Percentiles rank a stretch among this genome's conserved stretches.
Evolutionary conservation across 2,797 vertebrate genomes (phyloP).

Genomic region (Pristis pectinata): DNA sequence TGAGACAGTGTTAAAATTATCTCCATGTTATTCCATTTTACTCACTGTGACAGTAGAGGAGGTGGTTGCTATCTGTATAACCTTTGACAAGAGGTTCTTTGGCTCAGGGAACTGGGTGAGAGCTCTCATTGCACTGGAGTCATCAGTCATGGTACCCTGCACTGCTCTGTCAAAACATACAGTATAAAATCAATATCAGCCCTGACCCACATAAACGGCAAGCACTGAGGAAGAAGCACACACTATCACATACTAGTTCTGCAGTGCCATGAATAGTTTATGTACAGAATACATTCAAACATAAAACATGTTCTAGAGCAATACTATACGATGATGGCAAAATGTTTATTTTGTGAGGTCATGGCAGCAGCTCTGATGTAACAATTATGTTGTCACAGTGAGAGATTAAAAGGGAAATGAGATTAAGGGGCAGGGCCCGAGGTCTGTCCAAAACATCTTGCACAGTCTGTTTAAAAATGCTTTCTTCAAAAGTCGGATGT

Average conservation of each 20-base stretch:
- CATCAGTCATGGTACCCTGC: conserved; percentile 56
- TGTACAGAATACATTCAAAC: background rate
- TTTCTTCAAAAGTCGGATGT: background rate
- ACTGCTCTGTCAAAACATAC: conserved; percentile 40
- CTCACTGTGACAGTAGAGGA: conserved; percentile 65
- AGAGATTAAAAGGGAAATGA: background rate
- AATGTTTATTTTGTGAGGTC: conserved; percentile 21
- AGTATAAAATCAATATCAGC: background rate
- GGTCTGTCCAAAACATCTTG: background rate
- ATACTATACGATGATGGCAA: background rate
- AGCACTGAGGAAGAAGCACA: background rate
- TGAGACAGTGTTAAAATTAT: background rate
- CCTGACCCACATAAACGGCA: background rate
- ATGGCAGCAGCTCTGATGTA: background rate
- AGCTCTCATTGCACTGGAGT: conserved; percentile 59
- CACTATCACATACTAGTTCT: conserved; percentile 46
- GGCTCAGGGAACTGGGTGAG: conserved; percentile 76
- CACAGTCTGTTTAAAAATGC: background rate
- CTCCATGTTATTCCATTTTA: conserved; percentile 26
- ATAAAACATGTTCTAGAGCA: conserved; percentile 7
- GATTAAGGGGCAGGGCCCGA: background rate
- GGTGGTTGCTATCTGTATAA: conserved; percentile 79
- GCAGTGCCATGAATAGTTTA: background rate
- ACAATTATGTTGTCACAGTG: background rate
- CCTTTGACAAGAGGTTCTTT: conserved; percentile 71